Evolutionary conservation across 2,888 invertebrate genomes (phyloP), one percentile per base, ranked within the genome.

Genomic region (Charanyca ferruginea): DNA sequence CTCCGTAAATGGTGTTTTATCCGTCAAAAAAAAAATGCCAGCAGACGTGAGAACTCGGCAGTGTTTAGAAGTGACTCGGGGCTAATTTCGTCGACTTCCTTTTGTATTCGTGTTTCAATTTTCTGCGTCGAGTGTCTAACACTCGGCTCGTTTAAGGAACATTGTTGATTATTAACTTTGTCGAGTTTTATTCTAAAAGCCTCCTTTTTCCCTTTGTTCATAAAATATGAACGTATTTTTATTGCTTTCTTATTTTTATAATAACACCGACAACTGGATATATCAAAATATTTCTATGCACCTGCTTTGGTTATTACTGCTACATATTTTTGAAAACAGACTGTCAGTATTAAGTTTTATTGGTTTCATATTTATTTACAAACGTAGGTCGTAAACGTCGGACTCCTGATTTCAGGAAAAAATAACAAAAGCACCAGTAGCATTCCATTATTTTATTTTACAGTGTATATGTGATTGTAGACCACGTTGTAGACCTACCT

Each of bases 21-120:
- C 68, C 67, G 64, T 60, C 74, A 80, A 80, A 84, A 76, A 77
- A 76, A 76, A 86, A 81, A 76, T 83, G 67, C 59, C 48, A 52
- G 53, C 58, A 73, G 79, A 84, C 85, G 85, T 84, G 86, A 85
- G 74, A 87, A 84, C 81, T 83, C 77, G 71, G 68, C 61, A 23
- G 49, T 71, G 65, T 81, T 86, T 83, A 75, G 71, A 81, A 81
- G 75, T 80, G 79, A 81, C 79, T 80, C 68, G 79, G 61, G 78
- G 77, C 79, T 84, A 85, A 87, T 87, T 86, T 82, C 45, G 73
- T 77, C 78, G 73, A 81, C 81, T 84, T 85, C 74, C 74, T 74
- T 83, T 84, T 81, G 77, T 80, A 62, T 64, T 77, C 71, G 64
- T 75, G 73, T 83, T 83, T 74, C 62, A 66, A 81, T 76, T 79